Evolutionary conservation across 2,797 vertebrate species (phyloP).

Genomic region (Arremon brunneinucha): DNA sequence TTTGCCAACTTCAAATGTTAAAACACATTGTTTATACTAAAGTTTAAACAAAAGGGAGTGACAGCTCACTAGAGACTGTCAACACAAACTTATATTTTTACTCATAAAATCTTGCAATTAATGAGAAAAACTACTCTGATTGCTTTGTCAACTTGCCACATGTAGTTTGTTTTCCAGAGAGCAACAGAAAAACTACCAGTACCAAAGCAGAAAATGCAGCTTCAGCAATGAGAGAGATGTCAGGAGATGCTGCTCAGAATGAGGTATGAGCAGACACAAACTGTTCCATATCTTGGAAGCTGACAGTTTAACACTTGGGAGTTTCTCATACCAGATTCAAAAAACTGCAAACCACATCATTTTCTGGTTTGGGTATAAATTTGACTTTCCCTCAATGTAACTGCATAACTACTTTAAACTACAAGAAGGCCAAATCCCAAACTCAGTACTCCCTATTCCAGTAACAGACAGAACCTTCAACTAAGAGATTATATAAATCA

Average conservation of each 20-base stretch:
- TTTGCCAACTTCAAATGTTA: neutral
- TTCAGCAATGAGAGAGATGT: neutral
- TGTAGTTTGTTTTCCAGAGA: neutral
- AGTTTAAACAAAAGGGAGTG: constrained; percentile 41
- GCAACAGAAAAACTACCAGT: neutral
- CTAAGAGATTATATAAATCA: neutral
- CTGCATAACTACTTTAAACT: neutral
- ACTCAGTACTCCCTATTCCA: neutral
- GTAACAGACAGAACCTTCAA: neutral
- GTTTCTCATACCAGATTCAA: neutral
- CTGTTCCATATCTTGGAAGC: neutral
- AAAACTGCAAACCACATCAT: neutral
- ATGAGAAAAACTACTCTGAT: neutral
- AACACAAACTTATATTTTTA: neutral
- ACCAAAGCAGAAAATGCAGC: neutral
- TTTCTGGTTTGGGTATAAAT: neutral
- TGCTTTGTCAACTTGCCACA: neutral
- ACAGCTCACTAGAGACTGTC: constrained; percentile 20
- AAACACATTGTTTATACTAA: neutral
- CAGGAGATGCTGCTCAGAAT: neutral
- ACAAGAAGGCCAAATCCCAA: neutral
- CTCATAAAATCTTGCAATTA: neutral
- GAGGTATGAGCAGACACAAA: neutral
- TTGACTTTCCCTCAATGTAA: neutral
- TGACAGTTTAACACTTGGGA: neutral